Evolutionary conservation across 2,113 vertebrate genomes (phyloP), one percentile per base, ranked within the genome.

Genomic region (Platysternon megacephalum): DNA sequence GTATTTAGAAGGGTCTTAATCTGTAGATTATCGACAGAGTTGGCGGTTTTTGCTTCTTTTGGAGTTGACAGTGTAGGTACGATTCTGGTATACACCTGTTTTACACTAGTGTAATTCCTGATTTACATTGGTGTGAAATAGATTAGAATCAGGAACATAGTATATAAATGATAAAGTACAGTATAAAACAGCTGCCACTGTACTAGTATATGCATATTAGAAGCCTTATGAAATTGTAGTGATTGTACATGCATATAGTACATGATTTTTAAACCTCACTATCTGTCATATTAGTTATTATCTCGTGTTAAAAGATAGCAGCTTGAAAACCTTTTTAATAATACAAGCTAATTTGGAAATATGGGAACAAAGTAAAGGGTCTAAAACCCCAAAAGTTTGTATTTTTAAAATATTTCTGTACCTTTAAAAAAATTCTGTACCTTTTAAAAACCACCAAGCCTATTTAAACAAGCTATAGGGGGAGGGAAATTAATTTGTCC

Each of bases 21-120:
- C n/a, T 94, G 72, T 46, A 55, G 61, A 48, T 87, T 44, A 29
- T 29, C 39, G 5, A 9, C n/a, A 55, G 35, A 3, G 2, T 89
- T 5, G 9, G 12, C 4, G 84, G 13, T 21, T 9, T 5, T 42
- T 85, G 22, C 26, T 91, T 87, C 9, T 1, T 68, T 46, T 3
- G 1, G n/a, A 29, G 24, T 79, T 79, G 81, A 16, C 12, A 1
- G 2, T 86, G 28, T 0, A 0, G 13, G 11, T 6, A 8, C 89
- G 44, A 9, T 52, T 84, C 48, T 88, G 56, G 88, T 87, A 10
- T 3, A 85, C 35, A 82, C 51, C 0, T 4, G 35, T 84, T 95
- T 78, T 84, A 72, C 58, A 26, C 80, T 89, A 89, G 10, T 8
- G 4, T 58, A 22, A 1, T 35, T 86, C 11, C 5, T 92, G 42